Base-by-base conservation (phyloP, 2,797 vertebrate species). In the Onychomys torridus region DNA sequence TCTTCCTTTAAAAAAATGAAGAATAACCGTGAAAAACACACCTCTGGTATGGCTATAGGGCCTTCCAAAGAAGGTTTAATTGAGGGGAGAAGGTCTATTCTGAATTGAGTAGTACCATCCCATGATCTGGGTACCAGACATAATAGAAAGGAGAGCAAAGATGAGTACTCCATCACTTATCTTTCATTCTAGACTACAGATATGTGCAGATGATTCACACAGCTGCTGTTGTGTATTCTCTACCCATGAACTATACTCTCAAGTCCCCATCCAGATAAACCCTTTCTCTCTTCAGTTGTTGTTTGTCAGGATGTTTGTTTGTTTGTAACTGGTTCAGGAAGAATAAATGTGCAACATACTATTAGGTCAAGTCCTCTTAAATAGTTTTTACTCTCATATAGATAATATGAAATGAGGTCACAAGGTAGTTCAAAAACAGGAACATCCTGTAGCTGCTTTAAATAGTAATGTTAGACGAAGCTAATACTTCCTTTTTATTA, bases 401-500 rank as follows among this genome's bases (percentile, higher is more conserved):
- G 1, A 37, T 55, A 89, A 61, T 46, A 82, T 55, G 43, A 93
- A 88, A 67, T 85, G n/a, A 77, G 5, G 34, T 89, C 29, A 84
- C 5, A 63, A 32, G 17, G 5, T 27, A 55, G 19, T 19, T 94
- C 55, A 75, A 94, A 85, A 96, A 75, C 0, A 77, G 4, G 6
- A 14, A 63, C 63, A 59, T 83, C n/a, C 77, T 6, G 13, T 4
- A 40, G 25, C 19, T 52, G 10, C 2, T 57, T 94, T 85, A 90
- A 73, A 57, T 49, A 85, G 13, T 49, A 61, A 84, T 21, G 5
- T 46, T 67, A 86, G 14, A 77, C 6, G 32, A 93, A 86, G 34
- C 32, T 89, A 93, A 43, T 89, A 71, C 27, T 87, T 92, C 59
- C 23, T 88, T 92, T 89, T 83, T 37, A 89, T 82, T 87, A 77